Base-by-base conservation (phyloP, 2,888 invertebrate genomes). In the Clepsis dumicolana region DNA sequence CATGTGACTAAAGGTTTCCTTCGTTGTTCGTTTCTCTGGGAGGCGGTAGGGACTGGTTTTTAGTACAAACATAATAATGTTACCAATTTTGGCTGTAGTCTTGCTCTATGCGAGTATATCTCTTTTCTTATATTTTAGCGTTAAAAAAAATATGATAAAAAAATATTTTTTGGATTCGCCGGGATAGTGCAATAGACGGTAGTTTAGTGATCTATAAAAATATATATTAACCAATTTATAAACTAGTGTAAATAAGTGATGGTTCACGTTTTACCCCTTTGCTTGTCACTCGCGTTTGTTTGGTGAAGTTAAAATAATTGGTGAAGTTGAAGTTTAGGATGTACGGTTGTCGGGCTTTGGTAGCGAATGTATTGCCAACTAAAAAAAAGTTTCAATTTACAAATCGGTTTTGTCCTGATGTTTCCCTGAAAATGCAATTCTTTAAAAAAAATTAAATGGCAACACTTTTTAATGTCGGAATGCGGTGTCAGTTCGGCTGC, bases 181-280 rank as follows among this genome's bases (percentile, higher is more conserved):
- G 93, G 93, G 92, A 88, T 89, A 89, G 93, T 93, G 93, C 93
- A 93, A 93, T 93, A 91, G 89, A 83, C 66, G 76, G 86, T 92
- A 92, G 92, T 74, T 80, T 91, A 90, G 89, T 67, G 50, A 67
- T 74, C 72, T 76, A 75, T 80, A 79, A 73, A 78, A 38, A 41
- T 75, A 77, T 80, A 82, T 84, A 79, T 76, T 85, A 84, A 85
- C 81, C 84, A 82, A 85, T 79, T 78, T 77, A 79, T 69, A 60
- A 79, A 77, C 78, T 87, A 84, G 80, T 81, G 81, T 86, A 84
- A 78, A 80, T 81, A 77, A 76, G 74, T 76, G 76, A 65, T 72
- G 78, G 76, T 80, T 83, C 82, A 79, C 82, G 80, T 78, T 77
- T 83, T 79, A 78, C 81, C 82, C 81, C 81, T 80, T 80, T 74